These are phyloP conservation scores for Coronaproctus castanopsis DNA, from an alignment of 2,888 invertebrate species.

Conservation along the genomic window DNA sequence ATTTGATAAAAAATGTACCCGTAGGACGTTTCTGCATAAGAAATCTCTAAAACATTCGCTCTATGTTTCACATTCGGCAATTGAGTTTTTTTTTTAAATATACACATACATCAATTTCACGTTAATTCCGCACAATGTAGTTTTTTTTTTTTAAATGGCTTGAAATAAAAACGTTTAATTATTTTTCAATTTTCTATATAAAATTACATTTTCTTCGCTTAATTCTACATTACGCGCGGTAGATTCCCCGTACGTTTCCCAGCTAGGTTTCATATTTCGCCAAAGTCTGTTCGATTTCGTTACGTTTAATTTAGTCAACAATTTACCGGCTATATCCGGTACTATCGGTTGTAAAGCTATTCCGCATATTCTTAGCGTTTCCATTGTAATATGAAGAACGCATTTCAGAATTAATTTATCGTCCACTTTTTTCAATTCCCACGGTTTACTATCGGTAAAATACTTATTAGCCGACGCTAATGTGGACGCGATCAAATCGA, in stretches of 20 bases:
- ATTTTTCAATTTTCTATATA: background rate
- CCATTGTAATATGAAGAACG: constrained; percentile 63
- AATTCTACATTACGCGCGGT: background rate
- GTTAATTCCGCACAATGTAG: too few relatives aligned
- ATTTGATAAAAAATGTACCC: too few relatives aligned
- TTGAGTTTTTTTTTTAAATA: too few relatives aligned
- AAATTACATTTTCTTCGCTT: background rate
- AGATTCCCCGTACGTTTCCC: constrained; percentile 7
- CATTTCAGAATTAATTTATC: constrained; percentile 35
- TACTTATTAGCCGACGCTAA: constrained; percentile 65
- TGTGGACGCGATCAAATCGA: constrained; percentile 51
- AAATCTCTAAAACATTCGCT: too few relatives aligned
- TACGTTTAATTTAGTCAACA: constrained; percentile 48
- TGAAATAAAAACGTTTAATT: too few relatives aligned
- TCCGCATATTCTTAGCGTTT: constrained; percentile 51
- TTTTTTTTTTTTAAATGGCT: too few relatives aligned
- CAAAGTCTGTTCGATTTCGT: constrained; percentile 31
- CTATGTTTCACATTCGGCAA: too few relatives aligned
- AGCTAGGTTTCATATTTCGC: constrained; percentile 27
- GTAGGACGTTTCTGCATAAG: too few relatives aligned
- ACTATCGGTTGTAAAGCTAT: constrained; percentile 71
- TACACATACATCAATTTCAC: too few relatives aligned
- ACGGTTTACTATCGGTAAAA: constrained; percentile 69
- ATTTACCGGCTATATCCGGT: constrained; percentile 43
- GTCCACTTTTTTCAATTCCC: constrained; percentile 52